phyloP scores from a whole-genome alignment of 2,888 invertebrate genomes.

The Cryptocheilus praepositus region DNA sequence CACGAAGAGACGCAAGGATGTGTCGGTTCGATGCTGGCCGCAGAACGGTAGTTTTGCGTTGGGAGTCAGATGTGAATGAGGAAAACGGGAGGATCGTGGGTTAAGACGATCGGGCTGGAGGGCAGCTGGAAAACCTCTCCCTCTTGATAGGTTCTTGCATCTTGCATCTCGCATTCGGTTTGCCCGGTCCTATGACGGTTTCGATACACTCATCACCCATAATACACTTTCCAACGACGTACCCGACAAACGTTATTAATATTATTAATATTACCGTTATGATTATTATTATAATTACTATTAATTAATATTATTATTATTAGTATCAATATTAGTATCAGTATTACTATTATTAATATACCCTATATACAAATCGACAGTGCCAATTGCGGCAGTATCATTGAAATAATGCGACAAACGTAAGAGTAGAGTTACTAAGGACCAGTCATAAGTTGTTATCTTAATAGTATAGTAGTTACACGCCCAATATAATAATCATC shows the following conservation, averaged over 20 bases:
- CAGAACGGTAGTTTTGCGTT: constrained; percentile 7
- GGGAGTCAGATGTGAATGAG: no score
- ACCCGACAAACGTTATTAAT: constrained; percentile 31
- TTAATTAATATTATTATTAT: constrained; percentile 16
- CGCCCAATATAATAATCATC: constrained; percentile 56
- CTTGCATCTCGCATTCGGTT: constrained; percentile 44
- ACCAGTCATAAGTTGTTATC: constrained; percentile 70
- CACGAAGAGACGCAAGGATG: neutral
- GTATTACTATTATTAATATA: constrained; percentile 49
- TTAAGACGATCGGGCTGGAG: no score
- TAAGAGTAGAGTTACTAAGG: constrained; percentile 64
- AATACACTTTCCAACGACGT: constrained; percentile 41
- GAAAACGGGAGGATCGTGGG: no score
- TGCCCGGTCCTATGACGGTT: constrained; percentile 38
- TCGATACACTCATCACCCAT: constrained; percentile 45
- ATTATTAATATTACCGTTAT: constrained; percentile 19
- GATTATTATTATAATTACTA: constrained; percentile 26
- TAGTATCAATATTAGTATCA: constrained; percentile 22
- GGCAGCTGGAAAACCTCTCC: no score
- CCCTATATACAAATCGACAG: constrained; percentile 58
- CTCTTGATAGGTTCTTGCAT: neutral
- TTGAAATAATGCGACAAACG: constrained; percentile 61
- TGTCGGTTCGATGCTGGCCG: constrained; percentile 10
- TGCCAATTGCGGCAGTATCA: constrained; percentile 49
- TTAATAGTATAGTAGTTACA: constrained; percentile 67